Evolutionary conservation across 2,888 invertebrate genomes (phyloP).

Genomic region (Quadroppia sp.): DNA sequence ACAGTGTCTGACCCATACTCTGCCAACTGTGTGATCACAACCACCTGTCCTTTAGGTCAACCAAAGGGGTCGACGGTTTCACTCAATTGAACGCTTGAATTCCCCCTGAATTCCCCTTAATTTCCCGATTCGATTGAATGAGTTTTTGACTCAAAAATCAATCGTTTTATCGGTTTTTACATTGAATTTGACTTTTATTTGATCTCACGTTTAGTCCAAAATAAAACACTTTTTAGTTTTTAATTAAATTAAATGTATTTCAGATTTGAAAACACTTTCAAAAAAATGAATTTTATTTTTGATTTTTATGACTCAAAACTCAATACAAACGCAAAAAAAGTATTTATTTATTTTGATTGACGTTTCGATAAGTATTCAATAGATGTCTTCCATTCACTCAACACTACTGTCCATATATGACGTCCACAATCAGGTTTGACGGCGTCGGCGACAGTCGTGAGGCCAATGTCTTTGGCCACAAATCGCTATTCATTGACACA

Average conservation of each 20-base stretch:
- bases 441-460: no score
- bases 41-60: no score
- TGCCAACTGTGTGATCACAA: neutral
- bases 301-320: neutral
- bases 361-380: constrained; percentile 15
- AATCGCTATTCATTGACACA: no score
- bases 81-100: no score
- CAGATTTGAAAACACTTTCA: no score
- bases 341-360: constrained; percentile 3
- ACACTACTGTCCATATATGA: neutral
- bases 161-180: neutral
- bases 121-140: no score
- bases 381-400: neutral
- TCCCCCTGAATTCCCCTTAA: no score
- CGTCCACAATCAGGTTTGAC: no score
- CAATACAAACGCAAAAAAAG: neutral
- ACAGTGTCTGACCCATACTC: constrained; percentile 93
- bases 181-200: neutral
- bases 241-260: no score
- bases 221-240: no score
- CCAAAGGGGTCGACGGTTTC: neutral
- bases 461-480: no score
- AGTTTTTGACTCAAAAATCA: neutral
- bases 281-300: neutral
- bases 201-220: neutral